phyloP scores from a whole-genome alignment of 2,888 invertebrate genomes.

The Pilophorus perplexus region DNA sequence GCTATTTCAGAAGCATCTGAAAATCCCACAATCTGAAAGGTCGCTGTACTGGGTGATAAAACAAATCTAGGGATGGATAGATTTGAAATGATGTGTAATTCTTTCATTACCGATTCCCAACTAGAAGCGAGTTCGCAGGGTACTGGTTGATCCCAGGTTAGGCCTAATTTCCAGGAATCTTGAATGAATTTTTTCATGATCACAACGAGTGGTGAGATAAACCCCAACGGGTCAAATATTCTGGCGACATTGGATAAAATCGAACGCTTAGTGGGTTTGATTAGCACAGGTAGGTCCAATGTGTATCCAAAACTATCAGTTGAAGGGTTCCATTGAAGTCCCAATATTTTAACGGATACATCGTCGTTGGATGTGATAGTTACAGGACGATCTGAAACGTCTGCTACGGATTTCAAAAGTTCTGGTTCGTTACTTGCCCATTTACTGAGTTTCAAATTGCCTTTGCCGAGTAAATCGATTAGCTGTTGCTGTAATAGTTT shows the following conservation, averaged over 20 bases:
- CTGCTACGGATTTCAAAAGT: slow-evolving; percentile 3
- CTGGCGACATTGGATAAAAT: slow-evolving; percentile 40
- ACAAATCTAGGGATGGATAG: slow-evolving; percentile 13
- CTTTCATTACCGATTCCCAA: background rate
- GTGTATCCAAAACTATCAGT: slow-evolving; percentile 42
- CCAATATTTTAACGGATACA: slow-evolving; percentile 43
- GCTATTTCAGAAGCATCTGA: slow-evolving; percentile 22
- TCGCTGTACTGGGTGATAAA: background rate
- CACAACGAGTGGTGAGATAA: slow-evolving; percentile 1
- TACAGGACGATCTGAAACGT: background rate
- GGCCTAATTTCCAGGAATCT: slow-evolving; percentile 6
- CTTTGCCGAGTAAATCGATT: background rate
- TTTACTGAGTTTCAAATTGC: slow-evolving; percentile 31
- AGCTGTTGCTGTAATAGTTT: slow-evolving; percentile 43
- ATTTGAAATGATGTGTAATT: background rate
- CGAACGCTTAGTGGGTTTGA: slow-evolving; percentile 44
- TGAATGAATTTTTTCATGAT: background rate
- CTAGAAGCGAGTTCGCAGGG: background rate
- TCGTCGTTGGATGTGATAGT: slow-evolving; percentile 10
- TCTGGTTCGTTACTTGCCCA: slow-evolving; percentile 33
- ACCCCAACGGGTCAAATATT: slow-evolving; percentile 13
- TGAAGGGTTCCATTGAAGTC: slow-evolving; percentile 44
- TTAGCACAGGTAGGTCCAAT: background rate
- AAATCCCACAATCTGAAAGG: slow-evolving; percentile 11
- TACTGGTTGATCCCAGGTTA: slow-evolving; percentile 13